Evolutionary conservation across 1,140 invertebrate genomes (phyloP).

Genomic region (Anoplolepis gracilipes): DNA sequence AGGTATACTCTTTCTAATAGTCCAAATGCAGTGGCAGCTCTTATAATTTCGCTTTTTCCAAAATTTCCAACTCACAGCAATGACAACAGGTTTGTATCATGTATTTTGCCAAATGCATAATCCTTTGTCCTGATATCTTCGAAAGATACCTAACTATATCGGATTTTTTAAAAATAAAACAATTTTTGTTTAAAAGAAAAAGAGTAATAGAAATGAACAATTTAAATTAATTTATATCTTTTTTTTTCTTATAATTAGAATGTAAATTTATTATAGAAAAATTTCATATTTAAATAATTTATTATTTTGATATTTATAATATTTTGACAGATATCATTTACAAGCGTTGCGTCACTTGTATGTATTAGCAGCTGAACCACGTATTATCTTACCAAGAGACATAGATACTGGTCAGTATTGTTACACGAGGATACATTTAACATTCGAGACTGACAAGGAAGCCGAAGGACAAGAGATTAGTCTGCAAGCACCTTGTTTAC

Average conservation of each 20-base stretch:
- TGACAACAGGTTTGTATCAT: slow-evolving; percentile 92
- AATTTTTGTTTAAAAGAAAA: no score
- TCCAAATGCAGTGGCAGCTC: slow-evolving; percentile 93
- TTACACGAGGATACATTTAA: slow-evolving; percentile 92
- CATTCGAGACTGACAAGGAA: slow-evolving; percentile 84
- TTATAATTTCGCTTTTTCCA: slow-evolving; percentile 97
- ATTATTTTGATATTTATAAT: background rate
- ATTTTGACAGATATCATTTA: slow-evolving; percentile 92
- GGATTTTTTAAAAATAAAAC: no score
- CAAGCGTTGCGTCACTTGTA: slow-evolving; percentile 98
- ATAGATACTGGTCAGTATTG: slow-evolving; percentile 92
- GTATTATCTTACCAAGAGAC: slow-evolving; percentile 94
- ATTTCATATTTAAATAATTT: slow-evolving; percentile 3
- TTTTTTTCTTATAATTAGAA: background rate
- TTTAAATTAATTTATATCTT: no score
- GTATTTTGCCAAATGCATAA: no score
- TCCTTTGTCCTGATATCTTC: no score
- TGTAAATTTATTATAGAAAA: background rate
- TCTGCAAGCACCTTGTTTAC: slow-evolving; percentile 92
- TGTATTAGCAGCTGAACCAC: slow-evolving; percentile 95
- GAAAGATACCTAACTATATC: no score
- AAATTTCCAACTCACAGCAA: slow-evolving; percentile 98
- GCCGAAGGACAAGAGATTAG: slow-evolving; percentile 87
- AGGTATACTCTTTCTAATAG: slow-evolving; percentile 94
- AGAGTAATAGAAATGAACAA: no score